A percentile compares a stretch with the other conserved stretches of the same genome.
Evolutionary conservation across 2,113 vertebrate species (phyloP).

Genomic region (Papio anubis): DNA sequence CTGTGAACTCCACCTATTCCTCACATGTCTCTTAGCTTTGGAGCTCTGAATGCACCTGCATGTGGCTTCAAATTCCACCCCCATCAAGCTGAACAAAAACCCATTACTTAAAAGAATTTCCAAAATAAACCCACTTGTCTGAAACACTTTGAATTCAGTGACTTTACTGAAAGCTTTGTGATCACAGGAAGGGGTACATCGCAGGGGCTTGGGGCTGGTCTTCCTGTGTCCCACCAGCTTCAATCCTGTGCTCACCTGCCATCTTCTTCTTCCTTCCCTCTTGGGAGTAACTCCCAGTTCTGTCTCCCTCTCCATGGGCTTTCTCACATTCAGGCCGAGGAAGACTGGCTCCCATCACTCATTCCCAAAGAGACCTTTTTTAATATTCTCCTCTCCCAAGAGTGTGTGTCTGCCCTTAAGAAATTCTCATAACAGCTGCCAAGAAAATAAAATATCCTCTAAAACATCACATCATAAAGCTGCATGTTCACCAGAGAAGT

Average conservation of each 20-base stretch:
- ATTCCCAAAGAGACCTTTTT: not conserved
- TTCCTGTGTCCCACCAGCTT: not conserved
- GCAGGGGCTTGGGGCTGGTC: rapidly evolving
- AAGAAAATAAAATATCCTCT: not conserved
- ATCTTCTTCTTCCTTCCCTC: not conserved
- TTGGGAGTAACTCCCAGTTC: not conserved
- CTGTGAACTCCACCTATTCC: not conserved
- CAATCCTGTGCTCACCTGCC: rapidly evolving
- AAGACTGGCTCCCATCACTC: not conserved
- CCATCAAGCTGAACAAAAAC: not conserved
- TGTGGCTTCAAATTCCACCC: not conserved
- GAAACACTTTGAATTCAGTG: not conserved
- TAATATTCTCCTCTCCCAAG: not conserved
- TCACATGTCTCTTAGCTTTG: not conserved
- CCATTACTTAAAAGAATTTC: not conserved
- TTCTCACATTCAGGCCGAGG: not conserved
- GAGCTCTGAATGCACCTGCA: not conserved
- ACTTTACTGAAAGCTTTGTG: not conserved
- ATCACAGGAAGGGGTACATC: not conserved
- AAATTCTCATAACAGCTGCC: not conserved
- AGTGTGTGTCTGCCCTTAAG: not conserved
- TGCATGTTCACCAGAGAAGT: not conserved
- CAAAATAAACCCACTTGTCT: not conserved
- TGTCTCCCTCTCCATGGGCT: rapidly evolving
- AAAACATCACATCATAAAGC: not conserved